Evolutionary conservation across 2,113 vertebrate species (phyloP).

Genomic region (Crotalus tigris): DNA sequence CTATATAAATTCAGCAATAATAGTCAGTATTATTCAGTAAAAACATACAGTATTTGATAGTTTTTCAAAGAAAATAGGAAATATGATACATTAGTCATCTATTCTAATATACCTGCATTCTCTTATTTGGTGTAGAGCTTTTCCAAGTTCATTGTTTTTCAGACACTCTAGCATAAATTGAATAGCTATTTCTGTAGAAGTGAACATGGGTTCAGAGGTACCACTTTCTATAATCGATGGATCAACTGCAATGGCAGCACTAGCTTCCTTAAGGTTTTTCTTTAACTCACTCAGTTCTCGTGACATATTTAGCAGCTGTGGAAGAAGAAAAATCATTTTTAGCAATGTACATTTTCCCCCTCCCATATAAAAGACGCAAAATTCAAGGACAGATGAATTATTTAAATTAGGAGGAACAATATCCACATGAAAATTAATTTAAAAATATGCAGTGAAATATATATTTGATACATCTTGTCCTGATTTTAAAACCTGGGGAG

Average conservation of each 20-base stretch:
- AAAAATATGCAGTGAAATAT: background rate
- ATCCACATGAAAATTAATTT: background rate
- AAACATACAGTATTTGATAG: background rate
- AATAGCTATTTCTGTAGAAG: slow-evolving; percentile 89
- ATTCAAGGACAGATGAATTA: background rate
- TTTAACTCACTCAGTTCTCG: slow-evolving; percentile 92
- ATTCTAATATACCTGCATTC: slow-evolving; percentile 85
- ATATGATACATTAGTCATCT: background rate
- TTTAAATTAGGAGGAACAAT: background rate
- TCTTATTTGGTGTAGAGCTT: slow-evolving; percentile 87
- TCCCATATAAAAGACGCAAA: background rate
- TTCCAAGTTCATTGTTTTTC: slow-evolving; percentile 89
- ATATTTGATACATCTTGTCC: background rate
- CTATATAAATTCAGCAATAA: background rate
- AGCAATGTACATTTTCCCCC: background rate
- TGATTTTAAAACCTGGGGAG: background rate
- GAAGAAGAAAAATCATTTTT: slow-evolving; percentile 20
- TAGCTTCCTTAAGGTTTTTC: slow-evolving; percentile 87
- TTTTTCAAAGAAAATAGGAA: background rate
- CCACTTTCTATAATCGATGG: slow-evolving; percentile 71
- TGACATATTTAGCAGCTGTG: slow-evolving; percentile 95
- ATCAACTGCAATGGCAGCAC: slow-evolving; percentile 79
- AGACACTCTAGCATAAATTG: slow-evolving; percentile 95
- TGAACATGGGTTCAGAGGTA: slow-evolving; percentile 76
- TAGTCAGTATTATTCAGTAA: background rate